Evolutionary conservation across 2,888 invertebrate species (phyloP).

Genomic region (Zonitis immaculata): DNA sequence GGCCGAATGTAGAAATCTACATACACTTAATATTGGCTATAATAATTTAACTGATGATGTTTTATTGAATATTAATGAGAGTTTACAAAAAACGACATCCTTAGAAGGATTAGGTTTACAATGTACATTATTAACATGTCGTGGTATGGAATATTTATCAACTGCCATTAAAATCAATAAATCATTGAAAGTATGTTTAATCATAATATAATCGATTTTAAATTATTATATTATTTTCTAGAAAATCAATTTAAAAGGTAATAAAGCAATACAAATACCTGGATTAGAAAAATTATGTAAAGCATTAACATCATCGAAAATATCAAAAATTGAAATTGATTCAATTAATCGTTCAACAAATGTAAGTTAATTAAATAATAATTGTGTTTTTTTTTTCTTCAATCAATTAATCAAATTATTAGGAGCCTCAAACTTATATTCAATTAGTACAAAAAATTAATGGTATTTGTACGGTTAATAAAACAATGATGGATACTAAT

Average conservation of each 20-base stretch:
- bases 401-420: constrained; percentile 3
- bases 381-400: no score
- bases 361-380: constrained; percentile 32
- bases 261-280: constrained; percentile 42
- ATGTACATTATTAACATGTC: constrained; percentile 42
- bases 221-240: constrained; percentile 25
- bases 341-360: constrained; percentile 41
- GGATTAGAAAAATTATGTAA: constrained; percentile 41
- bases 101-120: constrained; percentile 44
- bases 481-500: constrained; percentile 25
- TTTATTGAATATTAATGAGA: constrained; percentile 32
- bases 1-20: constrained; percentile 39
- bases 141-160: constrained; percentile 36
- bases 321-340: constrained; percentile 42
- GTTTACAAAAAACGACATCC: constrained; percentile 32
- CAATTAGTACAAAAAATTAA: constrained; percentile 42
- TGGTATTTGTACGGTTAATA: constrained; percentile 42
- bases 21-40: constrained; percentile 42
- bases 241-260: constrained; percentile 45
- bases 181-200: constrained; percentile 31
- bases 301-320: constrained; percentile 41
- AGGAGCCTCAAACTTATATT: constrained; percentile 41
- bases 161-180: constrained; percentile 38
- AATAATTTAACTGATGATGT: constrained; percentile 43
- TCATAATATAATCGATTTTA: background rate